Percentiles rank a stretch among this genome's conserved stretches.
Conservation (phyloP, 2,888 invertebrate species). For the Metacarcinus magister region DNA sequence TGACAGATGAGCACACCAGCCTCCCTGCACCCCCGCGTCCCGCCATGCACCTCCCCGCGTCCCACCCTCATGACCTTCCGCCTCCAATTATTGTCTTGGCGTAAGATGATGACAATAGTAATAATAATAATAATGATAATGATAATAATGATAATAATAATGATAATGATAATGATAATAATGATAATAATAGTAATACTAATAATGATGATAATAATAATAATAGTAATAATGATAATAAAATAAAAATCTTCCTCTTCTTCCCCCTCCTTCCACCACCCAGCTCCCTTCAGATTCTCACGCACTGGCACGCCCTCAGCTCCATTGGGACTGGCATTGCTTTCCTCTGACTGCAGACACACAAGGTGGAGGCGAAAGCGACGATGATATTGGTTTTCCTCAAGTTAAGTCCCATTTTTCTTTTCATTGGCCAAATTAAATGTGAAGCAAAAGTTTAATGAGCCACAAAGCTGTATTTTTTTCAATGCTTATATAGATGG, state of each 20-base stretch:
- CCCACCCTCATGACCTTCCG: neutral
- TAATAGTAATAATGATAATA: neutral
- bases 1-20: neutral
- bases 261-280: no score
- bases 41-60: neutral
- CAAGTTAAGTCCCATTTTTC: no score
- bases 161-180: neutral
- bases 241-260: neutral
- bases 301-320: no score
- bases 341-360: no score
- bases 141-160: neutral
- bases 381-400: no score
- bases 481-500: no score
- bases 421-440: no score
- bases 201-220: neutral
- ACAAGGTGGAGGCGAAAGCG: no score
- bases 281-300: no score
- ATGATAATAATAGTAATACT: neutral
- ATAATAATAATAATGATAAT: neutral
- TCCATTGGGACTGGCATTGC: no score
- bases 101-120: neutral
- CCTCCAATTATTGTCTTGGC: neutral
- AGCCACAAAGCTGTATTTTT: no score
- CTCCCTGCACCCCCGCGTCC: neutral
- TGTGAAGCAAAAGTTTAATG: no score